Conservation (phyloP, 2,113 vertebrate species). For the Stegastes partitus region DNA sequence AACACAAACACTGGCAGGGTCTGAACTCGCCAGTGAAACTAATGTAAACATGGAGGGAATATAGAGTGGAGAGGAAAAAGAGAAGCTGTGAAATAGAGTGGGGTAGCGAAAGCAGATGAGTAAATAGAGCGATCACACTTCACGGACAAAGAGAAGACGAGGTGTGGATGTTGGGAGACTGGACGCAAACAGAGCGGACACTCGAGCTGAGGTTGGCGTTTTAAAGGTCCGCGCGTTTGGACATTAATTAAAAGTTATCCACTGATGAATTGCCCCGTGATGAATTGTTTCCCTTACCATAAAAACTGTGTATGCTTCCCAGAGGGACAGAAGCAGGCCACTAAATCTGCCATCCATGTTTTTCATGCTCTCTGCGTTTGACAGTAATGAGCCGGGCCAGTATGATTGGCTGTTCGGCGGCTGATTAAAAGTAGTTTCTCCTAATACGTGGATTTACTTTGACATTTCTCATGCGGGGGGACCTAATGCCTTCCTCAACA, state of each 20-base stretch:
- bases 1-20: slow-evolving; percentile 60
- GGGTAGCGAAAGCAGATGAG: slow-evolving; percentile 44
- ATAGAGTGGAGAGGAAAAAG: slow-evolving; percentile 61
- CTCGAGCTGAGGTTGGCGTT: slow-evolving; percentile 45
- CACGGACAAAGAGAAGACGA: slow-evolving; percentile 36
- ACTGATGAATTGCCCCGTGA: slow-evolving; percentile 76
- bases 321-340: slow-evolving; percentile 54
- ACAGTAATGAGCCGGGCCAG: slow-evolving; percentile 74
- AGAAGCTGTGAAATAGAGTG: slow-evolving; percentile 55
- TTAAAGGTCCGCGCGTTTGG: slow-evolving; percentile 63
- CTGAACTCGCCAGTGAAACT: slow-evolving; percentile 56
- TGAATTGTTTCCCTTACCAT: slow-evolving; percentile 80
- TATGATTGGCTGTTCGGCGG: slow-evolving; percentile 74
- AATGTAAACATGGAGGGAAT: slow-evolving; percentile 74
- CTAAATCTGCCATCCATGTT: slow-evolving; percentile 79
- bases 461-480: slow-evolving; percentile 56
- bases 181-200: slow-evolving; percentile 41
- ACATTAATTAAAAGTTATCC: slow-evolving; percentile 81
- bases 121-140: slow-evolving; percentile 53
- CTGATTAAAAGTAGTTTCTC: slow-evolving; percentile 77
- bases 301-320: slow-evolving; percentile 72
- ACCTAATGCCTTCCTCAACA: slow-evolving; percentile 42
- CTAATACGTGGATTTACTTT: slow-evolving; percentile 73
- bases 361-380: slow-evolving; percentile 72
- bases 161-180: slow-evolving; percentile 17